Conservation (phyloP, 2,113 vertebrate genomes). For the Verasper variegatus region DNA sequence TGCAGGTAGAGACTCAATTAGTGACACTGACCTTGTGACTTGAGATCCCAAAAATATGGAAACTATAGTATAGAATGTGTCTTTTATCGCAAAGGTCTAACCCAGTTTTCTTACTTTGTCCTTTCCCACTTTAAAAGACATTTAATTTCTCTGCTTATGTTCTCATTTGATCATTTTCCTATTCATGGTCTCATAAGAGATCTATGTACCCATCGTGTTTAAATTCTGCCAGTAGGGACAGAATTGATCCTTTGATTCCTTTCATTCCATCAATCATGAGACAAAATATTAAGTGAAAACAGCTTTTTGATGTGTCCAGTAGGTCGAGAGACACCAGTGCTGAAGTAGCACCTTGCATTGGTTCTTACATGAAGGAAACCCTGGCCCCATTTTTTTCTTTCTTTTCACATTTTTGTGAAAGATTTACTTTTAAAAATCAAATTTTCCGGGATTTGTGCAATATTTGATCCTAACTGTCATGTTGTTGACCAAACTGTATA, state of each 20-base stretch:
- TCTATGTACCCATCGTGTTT: no score
- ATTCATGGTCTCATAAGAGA: background rate
- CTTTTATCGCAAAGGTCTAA: background rate
- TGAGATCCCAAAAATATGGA: background rate
- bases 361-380: slow-evolving; percentile 34
- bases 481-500: slow-evolving; percentile 90
- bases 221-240: background rate
- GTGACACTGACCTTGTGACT: background rate
- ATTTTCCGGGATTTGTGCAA: slow-evolving; percentile 90
- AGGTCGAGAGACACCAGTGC: no score
- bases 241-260: background rate
- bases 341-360: background rate
- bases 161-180: background rate
- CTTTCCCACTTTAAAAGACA: background rate
- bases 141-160: background rate
- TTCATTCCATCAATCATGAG: slow-evolving; percentile 3
- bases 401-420: background rate
- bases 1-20: background rate
- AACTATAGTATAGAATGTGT: background rate
- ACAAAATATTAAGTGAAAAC: background rate
- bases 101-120: background rate
- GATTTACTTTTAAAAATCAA: slow-evolving; percentile 10
- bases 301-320: no score
- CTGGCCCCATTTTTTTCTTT: slow-evolving; percentile 22
- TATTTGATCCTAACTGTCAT: slow-evolving; percentile 85